A percentile compares a stretch with the other conserved stretches of the same genome.
Evolutionary conservation across 2,888 invertebrate species (phyloP).

Genomic region (Drosophila phalerata): DNA sequence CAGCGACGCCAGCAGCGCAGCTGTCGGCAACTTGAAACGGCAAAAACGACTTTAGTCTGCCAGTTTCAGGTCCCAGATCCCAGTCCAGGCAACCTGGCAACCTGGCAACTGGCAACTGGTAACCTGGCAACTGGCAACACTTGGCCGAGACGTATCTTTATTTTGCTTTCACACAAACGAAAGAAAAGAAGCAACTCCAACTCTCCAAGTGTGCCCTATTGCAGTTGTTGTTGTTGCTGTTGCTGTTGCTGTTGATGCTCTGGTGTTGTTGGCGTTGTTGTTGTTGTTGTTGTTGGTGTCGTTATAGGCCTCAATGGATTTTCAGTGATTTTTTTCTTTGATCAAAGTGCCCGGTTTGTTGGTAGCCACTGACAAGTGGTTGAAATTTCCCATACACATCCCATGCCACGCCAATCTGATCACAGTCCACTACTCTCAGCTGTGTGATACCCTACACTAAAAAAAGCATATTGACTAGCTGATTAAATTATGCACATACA

Average conservation of each 20-base stretch:
- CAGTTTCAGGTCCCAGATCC: slow-evolving; percentile 56
- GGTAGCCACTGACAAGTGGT: slow-evolving; percentile 74
- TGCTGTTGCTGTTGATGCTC: slow-evolving; percentile 18
- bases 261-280: slow-evolving; percentile 62
- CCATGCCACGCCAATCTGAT: slow-evolving; percentile 42
- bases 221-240: slow-evolving; percentile 44
- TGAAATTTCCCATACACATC: slow-evolving; percentile 72
- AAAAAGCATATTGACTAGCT: neutral
- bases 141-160: slow-evolving; percentile 78
- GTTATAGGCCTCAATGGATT: slow-evolving; percentile 80
- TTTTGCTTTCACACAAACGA: slow-evolving; percentile 71
- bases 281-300: slow-evolving; percentile 53
- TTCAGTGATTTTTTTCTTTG: slow-evolving; percentile 76
- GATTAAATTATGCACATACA: too few species aligned
- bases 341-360: slow-evolving; percentile 76
- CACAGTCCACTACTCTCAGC: slow-evolving; percentile 38
- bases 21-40: slow-evolving; percentile 75
- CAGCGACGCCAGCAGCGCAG: slow-evolving; percentile 66
- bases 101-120: slow-evolving; percentile 54
- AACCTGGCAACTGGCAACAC: slow-evolving; percentile 65
- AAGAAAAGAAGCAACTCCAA: slow-evolving; percentile 44
- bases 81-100: slow-evolving; percentile 52
- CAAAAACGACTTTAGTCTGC: slow-evolving; percentile 69
- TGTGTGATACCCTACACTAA: slow-evolving; percentile 26
- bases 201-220: slow-evolving; percentile 62